Evolutionary conservation across 2,888 invertebrate species (phyloP), one percentile per base, ranked within the genome.

Genomic region (Drosophila gaucha): DNA sequence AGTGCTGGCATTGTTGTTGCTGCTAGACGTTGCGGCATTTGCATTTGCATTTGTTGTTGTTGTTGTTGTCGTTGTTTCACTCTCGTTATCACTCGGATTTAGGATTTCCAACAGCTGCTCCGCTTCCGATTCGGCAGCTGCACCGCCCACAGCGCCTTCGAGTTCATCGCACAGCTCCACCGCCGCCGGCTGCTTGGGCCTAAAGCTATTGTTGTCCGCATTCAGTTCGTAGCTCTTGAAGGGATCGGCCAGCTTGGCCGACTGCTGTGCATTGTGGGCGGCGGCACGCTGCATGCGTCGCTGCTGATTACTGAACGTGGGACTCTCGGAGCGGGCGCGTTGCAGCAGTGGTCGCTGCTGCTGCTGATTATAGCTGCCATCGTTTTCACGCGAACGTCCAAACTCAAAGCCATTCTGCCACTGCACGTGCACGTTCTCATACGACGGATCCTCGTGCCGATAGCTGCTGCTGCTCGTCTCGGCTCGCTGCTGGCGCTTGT

Each of bases 341-440:
- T 90, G 89, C 46, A 90, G 44, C 28, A 88, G 73, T 14, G 91
- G 88, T 3, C 89, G 86, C 20, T 85, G 86, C 55, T 57, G 82
- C 18, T 56, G 63, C 16, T 59, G 63, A 24, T 57, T 54, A 59
- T 72, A 76, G 46, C 69, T 67, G 33, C 64, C 67, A 50, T 89
- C 86, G 63, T 86, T 84, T 46, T 91, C 91, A 4, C 91, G 82
- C 0, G 91, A 91, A 14, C 91, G 84, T 12, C 91, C 91, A 64
- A 91, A 91, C 58, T 91, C 91, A 30, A 91, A 91, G 30, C 91
- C 91, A 73, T 91, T 91, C 44, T 91, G 91, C 90, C 91, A 91
- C 60, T 91, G 91, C 1, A 91, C 91, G 58, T 91, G 91, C 1
- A 91, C 91, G 74, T 91, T 91, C 70, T 91, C 91, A 58, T 91